Evolutionary conservation across 1,140 invertebrate species (phyloP).

Genomic region (Pseudomyrmex concolor): DNA sequence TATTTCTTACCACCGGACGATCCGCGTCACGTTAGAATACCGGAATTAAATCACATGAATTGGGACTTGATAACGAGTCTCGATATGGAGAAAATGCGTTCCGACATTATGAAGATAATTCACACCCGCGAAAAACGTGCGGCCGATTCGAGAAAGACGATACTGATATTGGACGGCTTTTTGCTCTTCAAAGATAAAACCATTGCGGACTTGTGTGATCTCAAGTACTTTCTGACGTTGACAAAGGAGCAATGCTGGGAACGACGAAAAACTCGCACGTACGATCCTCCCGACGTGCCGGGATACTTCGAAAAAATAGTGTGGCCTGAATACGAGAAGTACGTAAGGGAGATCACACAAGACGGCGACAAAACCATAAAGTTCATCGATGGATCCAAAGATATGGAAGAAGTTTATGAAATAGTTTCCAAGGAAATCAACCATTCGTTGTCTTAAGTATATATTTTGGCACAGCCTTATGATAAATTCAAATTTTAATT

Average conservation of each 20-base stretch:
- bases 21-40: slow-evolving; percentile 88
- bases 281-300: slow-evolving; percentile 91
- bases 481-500: slow-evolving; percentile 44
- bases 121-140: background rate
- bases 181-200: slow-evolving; percentile 89
- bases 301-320: slow-evolving; percentile 92
- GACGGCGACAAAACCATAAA: slow-evolving; percentile 72
- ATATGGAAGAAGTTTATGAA: slow-evolving; percentile 74
- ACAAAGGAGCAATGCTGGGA: slow-evolving; percentile 88
- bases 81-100: slow-evolving; percentile 90
- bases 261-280: slow-evolving; percentile 87
- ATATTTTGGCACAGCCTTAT: background rate
- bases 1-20: slow-evolving; percentile 91
- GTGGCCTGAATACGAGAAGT: slow-evolving; percentile 89
- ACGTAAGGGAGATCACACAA: slow-evolving; percentile 76
- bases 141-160: slow-evolving; percentile 76
- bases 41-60: slow-evolving; percentile 90
- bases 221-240: slow-evolving; percentile 90
- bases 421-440: slow-evolving; percentile 73
- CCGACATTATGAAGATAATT: slow-evolving; percentile 84
- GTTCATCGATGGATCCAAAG: slow-evolving; percentile 79
- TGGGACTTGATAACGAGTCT: slow-evolving; percentile 91
- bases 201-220: slow-evolving; percentile 88
- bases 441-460: slow-evolving; percentile 50
- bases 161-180: slow-evolving; percentile 92